Base-by-base conservation (phyloP, 2,888 invertebrate genomes). In the Andrena flavipes region DNA sequence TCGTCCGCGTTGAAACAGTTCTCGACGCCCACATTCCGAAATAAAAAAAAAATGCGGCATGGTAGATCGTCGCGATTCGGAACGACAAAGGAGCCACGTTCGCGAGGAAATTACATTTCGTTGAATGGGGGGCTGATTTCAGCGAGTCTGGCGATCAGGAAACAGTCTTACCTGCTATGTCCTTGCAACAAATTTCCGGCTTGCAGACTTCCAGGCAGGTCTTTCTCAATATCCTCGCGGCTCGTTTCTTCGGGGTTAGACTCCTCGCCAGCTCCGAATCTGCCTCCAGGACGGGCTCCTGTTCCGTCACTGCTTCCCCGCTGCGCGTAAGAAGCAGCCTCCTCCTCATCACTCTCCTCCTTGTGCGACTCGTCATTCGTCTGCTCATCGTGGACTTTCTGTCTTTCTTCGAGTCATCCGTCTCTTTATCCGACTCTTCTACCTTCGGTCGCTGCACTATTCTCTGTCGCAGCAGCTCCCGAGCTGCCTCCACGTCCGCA, bases 131-230 rank as follows among this genome's bases (percentile, higher is more conserved):
- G 7, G 30, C 26, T 10, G 64, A 30, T 67, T 71, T 49, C 35
- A 54, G 42, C 20, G n/a, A 29, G 20, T n/a, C 23, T 16, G 29
- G 56, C 23, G 59, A 59, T 29, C 13, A 4, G 10, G 70, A 60
- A 59, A 35, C 13, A 49, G 6, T 42, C 64, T 76, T 86, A 87
- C 88, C 82, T 75, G 73, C 29, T 35, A 82, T n/a, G 63, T 88
- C 90, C 62, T 62, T 78, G 84, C 88, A 90, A 77, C 90, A 90
- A 80, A 90, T 80, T 82, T 88, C 74, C 76, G 87, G 87, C 56
- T 82, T 67, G 82, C 89, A 89, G 60, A 84, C 70, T 20, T 30
- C 26, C 20, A 62, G 42, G 74, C 88, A 88, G 26, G 59, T 62
- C 69, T 84, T 87, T 7, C n/a, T 73, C 64, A 67, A 26, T 16